A percentile compares a stretch with the other conserved stretches of the same genome.
Evolutionary conservation across 2,888 invertebrate genomes (phyloP).

Genomic region (Miltochrista miniata): DNA sequence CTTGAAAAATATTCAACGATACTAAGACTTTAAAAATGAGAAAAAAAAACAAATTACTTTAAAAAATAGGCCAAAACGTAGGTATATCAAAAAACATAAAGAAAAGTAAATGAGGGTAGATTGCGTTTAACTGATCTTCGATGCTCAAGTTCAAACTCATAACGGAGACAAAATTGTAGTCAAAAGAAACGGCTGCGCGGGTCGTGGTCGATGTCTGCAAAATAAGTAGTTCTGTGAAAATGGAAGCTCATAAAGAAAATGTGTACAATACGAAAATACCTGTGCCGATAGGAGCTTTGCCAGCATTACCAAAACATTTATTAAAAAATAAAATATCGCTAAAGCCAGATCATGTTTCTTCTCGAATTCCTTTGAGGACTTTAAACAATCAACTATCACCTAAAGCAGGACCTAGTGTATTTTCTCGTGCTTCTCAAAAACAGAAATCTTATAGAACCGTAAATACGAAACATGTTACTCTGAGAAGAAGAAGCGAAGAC

Average conservation of each 20-base stretch:
- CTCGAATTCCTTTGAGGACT: conserved; percentile 54
- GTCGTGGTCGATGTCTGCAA: conserved; percentile 49
- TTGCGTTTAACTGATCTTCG: no score
- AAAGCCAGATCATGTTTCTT: conserved; percentile 8
- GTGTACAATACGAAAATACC: conserved; percentile 56
- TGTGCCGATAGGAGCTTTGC: conserved; percentile 55
- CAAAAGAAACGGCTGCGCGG: conserved; percentile 47
- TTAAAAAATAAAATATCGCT: conserved; percentile 28
- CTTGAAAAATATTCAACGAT: no score
- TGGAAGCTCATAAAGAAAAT: conserved; percentile 62
- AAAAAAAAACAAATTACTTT: no score
- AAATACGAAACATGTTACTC: conserved; percentile 53
- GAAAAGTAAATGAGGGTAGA: no score
- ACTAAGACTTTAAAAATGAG: no score
- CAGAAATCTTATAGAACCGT: conserved; percentile 21
- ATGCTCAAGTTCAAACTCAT: no score
- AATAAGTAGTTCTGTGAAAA: conserved; percentile 14
- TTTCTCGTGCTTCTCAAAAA: conserved; percentile 9
- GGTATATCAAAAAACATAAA: no score
- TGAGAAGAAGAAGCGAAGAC: conserved; percentile 42
- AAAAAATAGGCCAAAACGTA: no score
- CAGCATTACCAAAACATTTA: conserved; percentile 54
- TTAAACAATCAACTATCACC: conserved; percentile 35
- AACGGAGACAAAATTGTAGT: no score
- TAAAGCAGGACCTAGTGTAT: conserved; percentile 25